Base-by-base conservation (phyloP, 2,113 vertebrate species). In the Clarias magur region DNA sequence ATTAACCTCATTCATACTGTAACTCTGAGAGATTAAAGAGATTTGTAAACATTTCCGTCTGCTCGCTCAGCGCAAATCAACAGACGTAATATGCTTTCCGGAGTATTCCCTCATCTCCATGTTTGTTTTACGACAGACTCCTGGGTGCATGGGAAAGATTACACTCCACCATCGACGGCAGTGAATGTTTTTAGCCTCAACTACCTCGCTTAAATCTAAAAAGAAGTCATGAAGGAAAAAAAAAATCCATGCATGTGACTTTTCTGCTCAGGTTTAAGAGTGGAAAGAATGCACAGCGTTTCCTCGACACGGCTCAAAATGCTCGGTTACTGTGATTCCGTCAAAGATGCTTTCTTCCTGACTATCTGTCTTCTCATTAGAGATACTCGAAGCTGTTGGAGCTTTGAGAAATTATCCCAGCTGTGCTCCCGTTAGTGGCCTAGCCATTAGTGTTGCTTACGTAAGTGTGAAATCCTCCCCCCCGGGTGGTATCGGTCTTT, bases 281-380 rank as follows among this genome's bases (percentile, higher is more conserved):
- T 23, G 78, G 76, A 88, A 87, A 85, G 89, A 87, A 90, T 88
- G 84, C 56, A 7, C n/a, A n/a, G 7, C 19, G 76, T 30, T 25
- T 11, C 11, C n/a, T 25, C 25, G 1, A 48, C 15, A 76, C 11
- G 15, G n/a, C 3, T 42, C 38, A 23, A 19, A 54, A 25, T 27
- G 62, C 60, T n/a, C 25, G 16, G 34, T 23, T 81, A 19, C 38
- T 65, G n/a, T 48, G 23, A n/a, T 15, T 82, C 34, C 62, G 38
- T 67, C 27, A 84, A 72, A 42, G 25, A 19, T 5, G 23, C 54
- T 67, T 85, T 34, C 72, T 23, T 15, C 34, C 27, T 67, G 84
- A 78, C 38, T 59, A 59, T 78, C 4, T 65, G 27, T 53, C 11
- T 23, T 10, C 70, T 76, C 68, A 85, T 86, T 79, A 86, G n/a